Evolutionary conservation across 2,888 invertebrate species (phyloP).

Genomic region (Tiliacea citrago): DNA sequence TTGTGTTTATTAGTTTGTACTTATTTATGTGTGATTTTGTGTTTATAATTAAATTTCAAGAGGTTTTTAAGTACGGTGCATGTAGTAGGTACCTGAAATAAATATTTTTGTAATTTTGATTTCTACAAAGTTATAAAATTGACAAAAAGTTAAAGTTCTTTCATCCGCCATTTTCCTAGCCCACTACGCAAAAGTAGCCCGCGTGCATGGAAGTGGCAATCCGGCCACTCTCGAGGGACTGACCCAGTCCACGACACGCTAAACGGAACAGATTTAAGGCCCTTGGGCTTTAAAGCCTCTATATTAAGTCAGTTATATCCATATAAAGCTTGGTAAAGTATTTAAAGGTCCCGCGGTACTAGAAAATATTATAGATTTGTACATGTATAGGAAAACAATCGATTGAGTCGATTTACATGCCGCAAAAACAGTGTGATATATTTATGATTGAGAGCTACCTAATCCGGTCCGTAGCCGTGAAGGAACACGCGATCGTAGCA

Average conservation of each 20-base stretch:
- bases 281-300: slow-evolving; percentile 33
- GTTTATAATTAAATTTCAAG: too few relatives aligned
- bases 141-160: background rate
- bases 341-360: background rate
- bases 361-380: background rate
- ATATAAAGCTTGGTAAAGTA: slow-evolving; percentile 35
- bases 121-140: background rate
- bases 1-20: too few relatives aligned
- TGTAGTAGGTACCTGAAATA: too few relatives aligned
- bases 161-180: slow-evolving; percentile 36
- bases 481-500: background rate
- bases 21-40: too few relatives aligned
- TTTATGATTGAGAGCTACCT: background rate
- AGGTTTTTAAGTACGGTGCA: too few relatives aligned
- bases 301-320: slow-evolving; percentile 37
- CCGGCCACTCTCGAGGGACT: slow-evolving; percentile 53
- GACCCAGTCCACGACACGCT: slow-evolving; percentile 50
- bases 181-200: slow-evolving; percentile 21
- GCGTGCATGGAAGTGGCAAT: slow-evolving; percentile 63
- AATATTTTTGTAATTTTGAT: background rate
- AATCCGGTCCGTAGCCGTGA: background rate
- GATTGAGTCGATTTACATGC: background rate
- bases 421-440: background rate
- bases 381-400: background rate
- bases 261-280: slow-evolving; percentile 58